A percentile compares a stretch with the other conserved stretches of the same genome.
phyloP scores from a whole-genome alignment of 2,888 invertebrate genomes.

The Geophilus truncorum region DNA sequence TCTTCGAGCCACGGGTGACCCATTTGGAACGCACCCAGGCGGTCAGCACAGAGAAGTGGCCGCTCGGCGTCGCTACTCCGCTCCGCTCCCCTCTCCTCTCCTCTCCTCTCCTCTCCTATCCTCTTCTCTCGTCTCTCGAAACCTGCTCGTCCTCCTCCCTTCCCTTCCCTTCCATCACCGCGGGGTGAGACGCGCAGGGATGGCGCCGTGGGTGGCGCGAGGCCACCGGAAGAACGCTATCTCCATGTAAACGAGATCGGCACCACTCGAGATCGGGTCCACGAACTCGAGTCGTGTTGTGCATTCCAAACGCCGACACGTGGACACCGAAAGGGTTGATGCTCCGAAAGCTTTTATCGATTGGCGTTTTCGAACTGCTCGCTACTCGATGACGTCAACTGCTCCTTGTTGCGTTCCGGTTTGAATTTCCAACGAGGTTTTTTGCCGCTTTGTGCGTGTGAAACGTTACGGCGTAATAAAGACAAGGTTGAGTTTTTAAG shows the following conservation, averaged over 20 bases:
- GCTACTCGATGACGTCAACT: background rate
- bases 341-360: background rate
- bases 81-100: too few relatives aligned
- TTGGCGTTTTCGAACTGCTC: background rate
- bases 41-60: conserved; percentile 20
- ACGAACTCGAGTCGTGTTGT: conserved; percentile 17
- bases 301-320: conserved; percentile 3
- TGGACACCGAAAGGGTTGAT: conserved; percentile 12
- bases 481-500: background rate
- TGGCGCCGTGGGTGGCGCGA: conserved; percentile 27
- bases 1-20: conserved; percentile 18
- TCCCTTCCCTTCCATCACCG: background rate
- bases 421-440: background rate
- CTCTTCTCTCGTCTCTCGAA: background rate
- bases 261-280: background rate
- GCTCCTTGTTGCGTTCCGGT: background rate
- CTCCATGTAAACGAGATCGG: conserved; percentile 23
- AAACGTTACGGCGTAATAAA: background rate
- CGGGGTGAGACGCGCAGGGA: background rate
- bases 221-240: conserved; percentile 27
- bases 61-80: background rate
- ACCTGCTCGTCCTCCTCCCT: too few relatives aligned
- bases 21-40: conserved; percentile 27
- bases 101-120: too few relatives aligned
- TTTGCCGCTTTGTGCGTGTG: background rate